Conservation (phyloP, 2,888 invertebrate genomes). For the Mantis religiosa region DNA sequence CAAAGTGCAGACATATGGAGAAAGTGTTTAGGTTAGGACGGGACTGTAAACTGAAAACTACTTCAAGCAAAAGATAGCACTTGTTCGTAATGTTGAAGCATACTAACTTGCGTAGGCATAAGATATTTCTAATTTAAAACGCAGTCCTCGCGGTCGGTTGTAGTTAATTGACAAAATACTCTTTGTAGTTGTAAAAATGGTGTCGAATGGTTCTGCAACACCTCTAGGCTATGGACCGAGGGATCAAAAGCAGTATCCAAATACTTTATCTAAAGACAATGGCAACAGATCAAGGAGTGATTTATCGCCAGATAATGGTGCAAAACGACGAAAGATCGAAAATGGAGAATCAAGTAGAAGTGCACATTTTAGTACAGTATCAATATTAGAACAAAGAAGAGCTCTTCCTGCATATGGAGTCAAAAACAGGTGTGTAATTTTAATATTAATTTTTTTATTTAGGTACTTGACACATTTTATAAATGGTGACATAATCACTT, state of each 20-base stretch:
- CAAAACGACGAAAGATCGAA: not conserved
- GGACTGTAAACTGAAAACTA: not conserved
- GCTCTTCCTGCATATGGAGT: constrained; percentile 44
- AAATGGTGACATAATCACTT: constrained; percentile 1
- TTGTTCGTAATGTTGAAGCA: too few relatives aligned
- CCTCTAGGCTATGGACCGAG: not conserved
- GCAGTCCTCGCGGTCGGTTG: too few relatives aligned
- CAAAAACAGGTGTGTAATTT: constrained; percentile 41
- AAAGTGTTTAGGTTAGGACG: not conserved
- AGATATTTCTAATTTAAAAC: not conserved
- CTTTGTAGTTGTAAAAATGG: not conserved
- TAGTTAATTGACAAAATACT: not conserved
- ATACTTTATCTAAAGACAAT: not conserved
- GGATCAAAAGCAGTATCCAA: not conserved
- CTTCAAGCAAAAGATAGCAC: not conserved
- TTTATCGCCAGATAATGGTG: not conserved
- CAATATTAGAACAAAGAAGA: constrained; percentile 39
- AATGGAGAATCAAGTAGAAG: not conserved
- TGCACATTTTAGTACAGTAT: not conserved
- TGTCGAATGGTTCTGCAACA: not conserved
- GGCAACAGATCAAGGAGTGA: not conserved
- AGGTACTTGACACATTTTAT: not conserved
- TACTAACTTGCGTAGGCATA: too few relatives aligned
- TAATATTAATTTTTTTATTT: not conserved
- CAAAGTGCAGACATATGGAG: not conserved